Conservation (phyloP, 2,113 vertebrate genomes). For the Callipepla squamata region DNA sequence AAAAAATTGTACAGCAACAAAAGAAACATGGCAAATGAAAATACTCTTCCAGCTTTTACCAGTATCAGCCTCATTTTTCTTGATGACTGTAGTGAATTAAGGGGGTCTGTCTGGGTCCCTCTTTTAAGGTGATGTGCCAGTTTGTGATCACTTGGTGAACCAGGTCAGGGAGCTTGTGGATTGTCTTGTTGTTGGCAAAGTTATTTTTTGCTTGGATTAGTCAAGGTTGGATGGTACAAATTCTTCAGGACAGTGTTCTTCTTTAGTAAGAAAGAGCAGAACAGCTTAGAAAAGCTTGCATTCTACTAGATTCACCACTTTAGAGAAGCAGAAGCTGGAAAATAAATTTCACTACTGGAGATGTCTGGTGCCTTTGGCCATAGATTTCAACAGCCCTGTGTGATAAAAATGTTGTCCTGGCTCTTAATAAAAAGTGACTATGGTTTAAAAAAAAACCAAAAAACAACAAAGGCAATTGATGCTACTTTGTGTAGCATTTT, state of each 20-base stretch:
- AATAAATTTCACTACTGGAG: neutral
- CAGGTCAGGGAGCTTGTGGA: neutral
- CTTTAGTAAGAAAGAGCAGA: neutral
- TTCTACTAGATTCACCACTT: neutral
- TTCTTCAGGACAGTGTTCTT: neutral
- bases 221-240: neutral
- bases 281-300: neutral
- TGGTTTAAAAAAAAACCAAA: neutral
- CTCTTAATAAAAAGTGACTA: neutral
- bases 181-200: conserved; percentile 12
- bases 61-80: neutral
- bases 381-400: neutral
- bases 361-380: neutral
- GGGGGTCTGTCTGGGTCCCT: neutral
- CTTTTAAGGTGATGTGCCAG: neutral
- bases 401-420: neutral
- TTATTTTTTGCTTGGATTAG: conserved; percentile 46
- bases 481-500: neutral
- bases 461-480: neutral
- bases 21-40: neutral
- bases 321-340: neutral
- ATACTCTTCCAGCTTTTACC: neutral
- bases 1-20: neutral
- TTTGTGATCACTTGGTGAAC: conserved; percentile 11
- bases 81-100: neutral